Evolutionary conservation across 2,888 invertebrate genomes (phyloP), one percentile per base, ranked within the genome.

Genomic region (Phoenoteleia sp.): DNA sequence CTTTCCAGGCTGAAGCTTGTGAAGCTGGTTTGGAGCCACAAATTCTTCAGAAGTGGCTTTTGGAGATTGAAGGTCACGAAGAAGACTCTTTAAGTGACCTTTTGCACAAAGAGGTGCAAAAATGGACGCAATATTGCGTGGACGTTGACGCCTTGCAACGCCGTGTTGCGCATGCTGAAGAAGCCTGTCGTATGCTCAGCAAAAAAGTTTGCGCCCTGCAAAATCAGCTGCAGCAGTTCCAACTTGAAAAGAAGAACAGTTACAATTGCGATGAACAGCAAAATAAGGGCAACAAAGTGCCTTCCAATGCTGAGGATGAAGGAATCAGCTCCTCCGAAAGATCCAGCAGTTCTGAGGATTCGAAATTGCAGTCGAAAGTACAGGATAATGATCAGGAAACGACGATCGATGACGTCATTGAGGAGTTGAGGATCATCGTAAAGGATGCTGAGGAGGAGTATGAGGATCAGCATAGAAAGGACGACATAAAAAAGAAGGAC

Each of bases 401-500:
- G 0, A 97, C 97, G 1, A 97, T 98, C 84, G 97, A 98, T 89
- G 97, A 97, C 94, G 98, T 97, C 1, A 97, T 98, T 90, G 97
- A 97, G 93, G 97, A 98, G 92, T 93, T 98, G 39, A 95, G 97
- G 86, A 97, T 97, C 89, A 97, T 98, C 84, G 97, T 97, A 0
- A 97, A 97, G 91, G 97, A 97, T 89, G 97, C 97, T 0, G 97
- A 98, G 93, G 96, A 96, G 86, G 88, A 92, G 74, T 89, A 89
- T 83, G 91, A 90, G 72, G 92, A 95, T 76, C 94, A 94, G 85
- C 95, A 94, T 27, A 88, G 87, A 21, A 86, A 90, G 21, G 80
- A 88, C 36, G 81, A 81, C 3, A 15, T 64, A 42, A 82, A 81
- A 9, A 76, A 71, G 39, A 66, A 74, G 19, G 77, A 85, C 11